A percentile compares a stretch with the other conserved stretches of the same genome.
Conservation (phyloP, 30 jellyfish, hydroid and myxozoan genomes). For the Aurelia aurita region DNA sequence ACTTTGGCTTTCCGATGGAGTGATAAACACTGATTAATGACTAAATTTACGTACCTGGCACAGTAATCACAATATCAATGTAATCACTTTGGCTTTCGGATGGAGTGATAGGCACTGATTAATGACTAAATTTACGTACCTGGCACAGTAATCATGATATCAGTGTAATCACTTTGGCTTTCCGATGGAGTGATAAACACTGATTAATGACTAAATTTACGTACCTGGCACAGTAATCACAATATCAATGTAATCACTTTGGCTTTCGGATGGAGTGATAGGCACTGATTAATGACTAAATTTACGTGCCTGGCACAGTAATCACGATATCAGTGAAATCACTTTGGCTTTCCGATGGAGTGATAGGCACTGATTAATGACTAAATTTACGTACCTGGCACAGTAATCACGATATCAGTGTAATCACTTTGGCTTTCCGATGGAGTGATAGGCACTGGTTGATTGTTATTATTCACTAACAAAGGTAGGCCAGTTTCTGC, state of each 20-base stretch:
- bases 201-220: no score
- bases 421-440: constrained; percentile 87
- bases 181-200: no score
- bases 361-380: constrained; percentile 53
- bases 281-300: constrained; percentile 68
- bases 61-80: no score
- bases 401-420: constrained; percentile 87
- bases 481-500: constrained; percentile 84
- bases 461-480: constrained; percentile 80
- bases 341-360: constrained; percentile 80
- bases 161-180: no score
- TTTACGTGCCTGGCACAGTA: constrained; percentile 85
- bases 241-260: constrained; percentile 87
- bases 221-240: constrained; percentile 91
- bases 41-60: no score
- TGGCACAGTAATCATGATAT: no score
- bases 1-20: no score
- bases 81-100: no score
- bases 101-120: no score
- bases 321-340: constrained; percentile 89
- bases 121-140: no score
- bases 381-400: constrained; percentile 69
- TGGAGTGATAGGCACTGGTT: constrained; percentile 80
- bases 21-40: no score
- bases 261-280: constrained; percentile 82